phyloP scores from a whole-genome alignment of 2,797 vertebrate genomes.

The Etheostoma perlongum region DNA sequence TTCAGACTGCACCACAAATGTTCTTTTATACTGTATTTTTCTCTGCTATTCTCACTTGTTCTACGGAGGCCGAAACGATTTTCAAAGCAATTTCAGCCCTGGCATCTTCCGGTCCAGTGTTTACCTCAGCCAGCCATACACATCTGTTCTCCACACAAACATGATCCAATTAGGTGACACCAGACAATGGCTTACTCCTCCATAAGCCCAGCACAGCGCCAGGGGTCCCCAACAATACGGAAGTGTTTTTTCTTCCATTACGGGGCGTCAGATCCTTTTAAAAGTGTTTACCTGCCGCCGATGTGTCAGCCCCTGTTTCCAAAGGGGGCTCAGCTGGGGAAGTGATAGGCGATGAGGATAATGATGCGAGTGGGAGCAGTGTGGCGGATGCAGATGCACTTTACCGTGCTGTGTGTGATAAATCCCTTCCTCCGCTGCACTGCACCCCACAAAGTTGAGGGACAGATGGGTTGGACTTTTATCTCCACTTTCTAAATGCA shows the following conservation, averaged over 20 bases:
- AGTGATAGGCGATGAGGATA: constrained; percentile 71
- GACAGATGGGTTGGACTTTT: constrained; percentile 81
- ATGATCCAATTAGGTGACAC: constrained; percentile 79
- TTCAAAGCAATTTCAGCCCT: constrained; percentile 72
- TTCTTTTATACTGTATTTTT: constrained; percentile 63
- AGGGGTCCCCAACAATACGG: constrained; percentile 73
- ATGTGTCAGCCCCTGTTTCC: constrained; percentile 72
- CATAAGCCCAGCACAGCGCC: constrained; percentile 68
- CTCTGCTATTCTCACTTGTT: constrained; percentile 48
- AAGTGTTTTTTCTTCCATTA: constrained; percentile 75
- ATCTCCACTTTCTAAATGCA: constrained; percentile 71
- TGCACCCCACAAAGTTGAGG: constrained; percentile 62
- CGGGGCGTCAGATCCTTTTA: constrained; percentile 79
- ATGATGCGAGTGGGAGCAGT: constrained; percentile 70
- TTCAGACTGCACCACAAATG: constrained; percentile 54
- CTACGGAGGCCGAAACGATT: constrained; percentile 63
- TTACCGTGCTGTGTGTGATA: constrained; percentile 70
- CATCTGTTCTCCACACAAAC: constrained; percentile 76
- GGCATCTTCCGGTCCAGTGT: constrained; percentile 72
- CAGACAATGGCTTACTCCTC: constrained; percentile 77
- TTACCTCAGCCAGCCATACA: constrained; percentile 69
- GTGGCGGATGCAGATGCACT: constrained; percentile 75
- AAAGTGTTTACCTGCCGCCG: constrained; percentile 76
- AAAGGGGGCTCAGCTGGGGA: constrained; percentile 72
- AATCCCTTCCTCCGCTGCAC: constrained; percentile 63